A percentile compares a stretch with the other conserved stretches of the same genome.
phyloP scores from a whole-genome alignment of 2,797 vertebrate species.

The Apodemus agrarius region DNA sequence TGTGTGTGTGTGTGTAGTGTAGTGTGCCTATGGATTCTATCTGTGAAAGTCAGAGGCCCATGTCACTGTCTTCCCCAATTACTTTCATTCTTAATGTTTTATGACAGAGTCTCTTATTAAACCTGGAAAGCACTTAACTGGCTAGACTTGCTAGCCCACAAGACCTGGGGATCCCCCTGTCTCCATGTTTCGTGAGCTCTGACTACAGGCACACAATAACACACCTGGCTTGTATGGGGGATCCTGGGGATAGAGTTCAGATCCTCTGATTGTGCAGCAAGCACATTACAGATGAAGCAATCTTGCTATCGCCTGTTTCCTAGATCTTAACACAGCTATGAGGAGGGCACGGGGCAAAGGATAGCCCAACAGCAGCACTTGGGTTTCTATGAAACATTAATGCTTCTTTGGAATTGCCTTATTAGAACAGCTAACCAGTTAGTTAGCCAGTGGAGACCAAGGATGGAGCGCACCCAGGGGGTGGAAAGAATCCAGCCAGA shows the following conservation, averaged over 20 bases:
- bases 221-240: no score
- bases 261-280: not conserved
- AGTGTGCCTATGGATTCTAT: not conserved
- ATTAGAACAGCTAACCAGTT: not conserved
- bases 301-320: not conserved
- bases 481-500: not conserved
- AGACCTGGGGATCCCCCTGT: not conserved
- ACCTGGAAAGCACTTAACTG: not conserved
- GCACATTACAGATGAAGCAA: not conserved
- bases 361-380: accelerated
- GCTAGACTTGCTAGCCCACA: not conserved
- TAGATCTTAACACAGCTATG: accelerated
- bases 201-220: not conserved
- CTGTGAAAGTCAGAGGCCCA: not conserved
- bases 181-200: not conserved
- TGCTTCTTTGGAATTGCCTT: not conserved
- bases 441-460: accelerated
- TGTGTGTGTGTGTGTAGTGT: not conserved
- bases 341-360: accelerated
- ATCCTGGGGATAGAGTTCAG: not conserved
- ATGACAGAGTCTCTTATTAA: not conserved
- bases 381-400: accelerated
- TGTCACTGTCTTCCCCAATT: not conserved
- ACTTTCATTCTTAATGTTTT: not conserved
- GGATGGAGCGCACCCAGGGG: accelerated